These are phyloP conservation scores for Microcebus lehilahytsara DNA, from an alignment of 2,113 vertebrate genomes.

Conservation along the genomic window DNA sequence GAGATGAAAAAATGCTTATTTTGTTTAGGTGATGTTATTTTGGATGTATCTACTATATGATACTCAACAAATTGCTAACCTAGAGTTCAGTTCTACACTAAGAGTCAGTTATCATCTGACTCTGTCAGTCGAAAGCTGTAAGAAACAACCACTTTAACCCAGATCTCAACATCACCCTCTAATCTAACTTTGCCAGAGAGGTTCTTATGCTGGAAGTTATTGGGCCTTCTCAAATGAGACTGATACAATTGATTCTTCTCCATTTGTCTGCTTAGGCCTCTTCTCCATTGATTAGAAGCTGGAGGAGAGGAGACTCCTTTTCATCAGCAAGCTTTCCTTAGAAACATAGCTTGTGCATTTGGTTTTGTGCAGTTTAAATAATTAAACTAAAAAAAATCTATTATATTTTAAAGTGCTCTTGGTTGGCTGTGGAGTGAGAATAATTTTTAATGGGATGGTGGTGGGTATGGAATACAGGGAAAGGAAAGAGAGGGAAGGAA, in stretches of 20 bases:
- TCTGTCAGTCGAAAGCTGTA: not conserved
- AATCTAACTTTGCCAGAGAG: not conserved
- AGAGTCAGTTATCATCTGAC: not conserved
- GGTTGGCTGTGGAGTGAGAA: not conserved
- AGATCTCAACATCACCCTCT: not conserved
- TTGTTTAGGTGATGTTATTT: not conserved
- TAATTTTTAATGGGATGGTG: constrained; percentile 9
- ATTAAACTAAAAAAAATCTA: constrained; percentile 48
- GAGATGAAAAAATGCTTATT: not conserved
- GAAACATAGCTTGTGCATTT: not conserved
- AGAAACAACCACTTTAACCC: not conserved
- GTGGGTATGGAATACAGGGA: not conserved
- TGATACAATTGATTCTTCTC: not conserved
- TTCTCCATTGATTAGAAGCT: not conserved
- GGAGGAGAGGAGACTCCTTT: not conserved
- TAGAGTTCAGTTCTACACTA: not conserved
- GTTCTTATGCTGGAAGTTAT: not conserved
- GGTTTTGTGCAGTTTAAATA: constrained; percentile 44
- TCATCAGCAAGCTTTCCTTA: not conserved
- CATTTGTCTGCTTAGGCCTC: not conserved
- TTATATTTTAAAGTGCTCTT: constrained; percentile 30
- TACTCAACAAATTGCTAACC: not conserved
- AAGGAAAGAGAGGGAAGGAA: not conserved
- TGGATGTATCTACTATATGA: not conserved
- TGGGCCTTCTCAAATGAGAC: not conserved